Percentiles rank a stretch among this genome's conserved stretches.
Evolutionary conservation across 2,797 vertebrate genomes (phyloP).

Genomic region (Rhinophrynus dorsalis): DNA sequence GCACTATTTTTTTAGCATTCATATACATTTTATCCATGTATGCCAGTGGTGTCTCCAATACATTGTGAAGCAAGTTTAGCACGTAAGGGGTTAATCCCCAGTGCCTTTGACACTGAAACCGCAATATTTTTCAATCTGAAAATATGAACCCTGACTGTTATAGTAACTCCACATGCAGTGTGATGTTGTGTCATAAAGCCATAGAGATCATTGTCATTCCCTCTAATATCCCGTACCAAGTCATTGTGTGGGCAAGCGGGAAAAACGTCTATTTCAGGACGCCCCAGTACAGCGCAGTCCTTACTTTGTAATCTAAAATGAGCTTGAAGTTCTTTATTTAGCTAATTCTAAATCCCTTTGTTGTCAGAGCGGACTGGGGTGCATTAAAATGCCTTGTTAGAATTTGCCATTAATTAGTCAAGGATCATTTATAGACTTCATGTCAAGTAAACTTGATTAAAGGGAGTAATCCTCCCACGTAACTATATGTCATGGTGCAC

Average conservation of each 20-base stretch:
- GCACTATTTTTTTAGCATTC: too few relatives aligned
- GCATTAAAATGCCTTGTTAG: slow-evolving; percentile 54
- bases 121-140: too few relatives aligned
- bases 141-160: too few relatives aligned
- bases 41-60: too few relatives aligned
- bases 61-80: too few relatives aligned
- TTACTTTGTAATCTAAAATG: slow-evolving; percentile 23
- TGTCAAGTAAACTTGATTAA: slow-evolving; percentile 52
- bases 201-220: too few relatives aligned
- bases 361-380: slow-evolving; percentile 51
- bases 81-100: too few relatives aligned
- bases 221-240: neutral
- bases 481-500: slow-evolving; percentile 1
- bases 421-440: slow-evolving; percentile 18
- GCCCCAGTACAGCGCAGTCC: neutral
- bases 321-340: neutral
- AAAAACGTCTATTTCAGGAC: slow-evolving; percentile 8
- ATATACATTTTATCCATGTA: too few relatives aligned
- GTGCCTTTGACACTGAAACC: too few relatives aligned
- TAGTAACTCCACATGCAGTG: too few relatives aligned
- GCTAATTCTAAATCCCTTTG: neutral
- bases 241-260: neutral
- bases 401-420: slow-evolving; percentile 35
- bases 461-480: slow-evolving; percentile 49
- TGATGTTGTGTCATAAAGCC: too few relatives aligned